phyloP scores from a whole-genome alignment of 2,113 vertebrate species.

The Ammodytes dubius region DNA sequence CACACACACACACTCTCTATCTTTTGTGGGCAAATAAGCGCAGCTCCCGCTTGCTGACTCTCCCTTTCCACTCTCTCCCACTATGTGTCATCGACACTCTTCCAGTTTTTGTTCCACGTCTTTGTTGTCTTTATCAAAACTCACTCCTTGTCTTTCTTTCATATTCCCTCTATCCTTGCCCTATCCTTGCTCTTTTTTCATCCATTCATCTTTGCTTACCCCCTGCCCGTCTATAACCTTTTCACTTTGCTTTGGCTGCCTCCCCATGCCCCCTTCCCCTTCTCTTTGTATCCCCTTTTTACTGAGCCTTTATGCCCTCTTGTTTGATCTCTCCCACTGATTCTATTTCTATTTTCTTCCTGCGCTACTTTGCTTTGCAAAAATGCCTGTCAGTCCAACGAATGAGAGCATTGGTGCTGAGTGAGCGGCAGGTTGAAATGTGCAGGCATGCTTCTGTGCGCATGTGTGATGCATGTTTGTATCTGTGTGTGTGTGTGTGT shows the following conservation, averaged over 20 bases:
- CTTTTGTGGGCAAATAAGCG: slow-evolving; percentile 77
- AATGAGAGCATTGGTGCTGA: slow-evolving; percentile 48
- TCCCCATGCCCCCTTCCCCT: background rate
- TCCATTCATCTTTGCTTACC: slow-evolving; percentile 24
- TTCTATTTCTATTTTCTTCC: background rate
- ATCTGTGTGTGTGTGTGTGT: background rate
- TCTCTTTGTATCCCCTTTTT: background rate
- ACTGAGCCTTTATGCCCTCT: slow-evolving; percentile 1
- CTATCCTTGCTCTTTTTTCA: slow-evolving; percentile 1
- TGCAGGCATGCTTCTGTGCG: slow-evolving; percentile 17
- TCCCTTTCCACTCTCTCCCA: slow-evolving; percentile 57
- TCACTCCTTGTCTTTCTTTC: background rate
- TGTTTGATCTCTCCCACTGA: slow-evolving; percentile 2
- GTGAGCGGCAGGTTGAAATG: slow-evolving; percentile 45
- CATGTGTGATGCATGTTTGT: background rate
- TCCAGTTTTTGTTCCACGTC: slow-evolving; percentile 27
- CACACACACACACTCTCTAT: slow-evolving; percentile 38
- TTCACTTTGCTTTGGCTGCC: slow-evolving; percentile 27
- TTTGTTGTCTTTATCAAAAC: slow-evolving; percentile 12
- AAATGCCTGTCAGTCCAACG: slow-evolving; percentile 48
- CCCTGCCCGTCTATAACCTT: slow-evolving; percentile 36
- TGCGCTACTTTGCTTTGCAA: slow-evolving; percentile 3
- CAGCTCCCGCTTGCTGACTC: slow-evolving; percentile 64
- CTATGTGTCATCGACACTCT: slow-evolving; percentile 62
- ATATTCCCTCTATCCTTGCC: background rate